These are phyloP conservation scores for Eueides isabella DNA, from an alignment of 1,140 invertebrate species.

Conservation along the genomic window DNA sequence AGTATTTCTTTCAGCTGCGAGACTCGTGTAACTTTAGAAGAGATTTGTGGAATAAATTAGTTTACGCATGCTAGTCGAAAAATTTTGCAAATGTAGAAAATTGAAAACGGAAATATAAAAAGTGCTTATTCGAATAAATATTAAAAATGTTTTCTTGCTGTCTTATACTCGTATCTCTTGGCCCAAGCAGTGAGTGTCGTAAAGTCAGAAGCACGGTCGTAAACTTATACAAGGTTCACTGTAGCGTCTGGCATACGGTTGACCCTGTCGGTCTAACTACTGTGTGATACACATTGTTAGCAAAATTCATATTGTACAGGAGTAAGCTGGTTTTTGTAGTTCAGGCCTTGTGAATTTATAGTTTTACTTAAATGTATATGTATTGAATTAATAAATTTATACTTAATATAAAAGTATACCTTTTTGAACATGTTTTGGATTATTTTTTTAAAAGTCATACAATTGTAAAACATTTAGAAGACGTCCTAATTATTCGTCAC, in stretches of 20 bases:
- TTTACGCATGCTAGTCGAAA: slow-evolving; percentile 5
- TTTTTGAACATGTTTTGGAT: too few species aligned
- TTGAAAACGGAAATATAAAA: slow-evolving; percentile 21
- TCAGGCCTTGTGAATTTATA: slow-evolving; percentile 20
- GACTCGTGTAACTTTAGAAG: slow-evolving; percentile 27
- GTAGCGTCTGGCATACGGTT: slow-evolving; percentile 39
- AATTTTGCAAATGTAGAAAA: neutral
- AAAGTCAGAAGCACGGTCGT: slow-evolving; percentile 45
- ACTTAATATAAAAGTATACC: too few species aligned
- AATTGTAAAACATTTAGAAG: too few species aligned
- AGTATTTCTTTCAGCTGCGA: slow-evolving; percentile 34
- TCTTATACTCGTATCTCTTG: slow-evolving; percentile 37
- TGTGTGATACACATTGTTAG: slow-evolving; percentile 36
- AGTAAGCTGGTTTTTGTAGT: slow-evolving; percentile 19
- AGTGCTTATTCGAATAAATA: slow-evolving; percentile 29
- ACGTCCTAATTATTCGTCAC: too few species aligned
- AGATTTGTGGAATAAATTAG: slow-evolving; percentile 22
- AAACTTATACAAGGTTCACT: slow-evolving; percentile 48
- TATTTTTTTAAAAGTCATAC: too few species aligned
- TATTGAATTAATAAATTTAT: too few species aligned
- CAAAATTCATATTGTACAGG: slow-evolving; percentile 24
- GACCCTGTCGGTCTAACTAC: slow-evolving; percentile 39
- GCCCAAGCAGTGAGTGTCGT: slow-evolving; percentile 47
- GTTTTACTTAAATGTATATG: neutral
- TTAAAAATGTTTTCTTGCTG: slow-evolving; percentile 31